phyloP scores from a whole-genome alignment of 1,140 invertebrate genomes.

The Megathymus violae region DNA sequence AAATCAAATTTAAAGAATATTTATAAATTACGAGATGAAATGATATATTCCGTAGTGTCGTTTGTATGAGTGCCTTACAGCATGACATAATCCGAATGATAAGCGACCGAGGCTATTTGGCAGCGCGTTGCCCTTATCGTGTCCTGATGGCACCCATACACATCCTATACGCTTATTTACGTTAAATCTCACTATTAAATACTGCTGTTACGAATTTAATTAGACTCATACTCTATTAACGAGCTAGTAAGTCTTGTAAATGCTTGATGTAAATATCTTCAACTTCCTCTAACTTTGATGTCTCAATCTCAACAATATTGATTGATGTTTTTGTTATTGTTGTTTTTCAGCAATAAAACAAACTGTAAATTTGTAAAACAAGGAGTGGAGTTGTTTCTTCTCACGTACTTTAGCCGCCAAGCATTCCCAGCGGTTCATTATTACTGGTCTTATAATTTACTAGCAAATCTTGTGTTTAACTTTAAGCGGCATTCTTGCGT shows the following conservation, averaged over 20 bases:
- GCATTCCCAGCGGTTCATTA: too few relatives aligned
- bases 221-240: constrained; percentile 10
- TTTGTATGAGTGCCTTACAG: constrained; percentile 1
- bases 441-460: too few relatives aligned
- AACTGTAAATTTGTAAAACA: too few relatives aligned
- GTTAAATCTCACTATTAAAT: constrained; percentile 52
- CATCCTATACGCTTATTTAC: constrained; percentile 64
- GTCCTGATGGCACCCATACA: constrained; percentile 55
- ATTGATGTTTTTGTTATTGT: too few relatives aligned
- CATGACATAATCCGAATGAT: constrained; percentile 68
- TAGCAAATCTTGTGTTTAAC: too few relatives aligned
- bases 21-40: not conserved
- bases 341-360: too few relatives aligned
- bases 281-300: too few relatives aligned
- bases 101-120: constrained; percentile 77
- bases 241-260: not conserved
- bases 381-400: too few relatives aligned
- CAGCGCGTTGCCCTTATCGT: constrained; percentile 61
- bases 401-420: too few relatives aligned
- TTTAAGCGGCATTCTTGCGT: too few relatives aligned
- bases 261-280: not conserved
- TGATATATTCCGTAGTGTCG: not conserved
- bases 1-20: too few relatives aligned
- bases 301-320: too few relatives aligned
- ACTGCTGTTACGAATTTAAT: constrained; percentile 27